These are phyloP conservation scores for Microctonus aethiopoides DNA, from an alignment of 2,888 invertebrate genomes.

Conservation along the genomic window DNA sequence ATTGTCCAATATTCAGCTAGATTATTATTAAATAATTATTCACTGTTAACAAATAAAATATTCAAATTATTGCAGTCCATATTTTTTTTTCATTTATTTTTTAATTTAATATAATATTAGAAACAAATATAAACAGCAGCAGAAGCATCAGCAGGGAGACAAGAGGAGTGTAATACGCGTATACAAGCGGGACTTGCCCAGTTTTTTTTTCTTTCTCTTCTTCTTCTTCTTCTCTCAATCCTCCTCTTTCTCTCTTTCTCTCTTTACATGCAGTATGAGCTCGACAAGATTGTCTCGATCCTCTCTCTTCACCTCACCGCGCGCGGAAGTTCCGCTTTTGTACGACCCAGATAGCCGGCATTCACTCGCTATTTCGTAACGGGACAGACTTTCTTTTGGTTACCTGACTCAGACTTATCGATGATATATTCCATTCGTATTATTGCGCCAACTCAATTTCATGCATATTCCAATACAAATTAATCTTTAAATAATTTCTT, in stretches of 20 bases:
- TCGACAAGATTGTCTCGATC: not conserved
- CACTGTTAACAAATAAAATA: no score
- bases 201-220: slow-evolving; percentile 1
- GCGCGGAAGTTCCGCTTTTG: slow-evolving; percentile 65
- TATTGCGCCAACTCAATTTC: slow-evolving; percentile 7
- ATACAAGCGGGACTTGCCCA: slow-evolving; percentile 7
- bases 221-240: no score
- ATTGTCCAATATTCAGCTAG: no score
- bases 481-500: not conserved
- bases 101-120: no score
- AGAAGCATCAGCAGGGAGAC: no score
- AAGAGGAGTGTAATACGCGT: no score
- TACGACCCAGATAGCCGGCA: slow-evolving; percentile 64
- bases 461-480: not conserved
- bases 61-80: no score
- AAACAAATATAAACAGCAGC: no score
- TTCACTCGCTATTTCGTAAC: slow-evolving; percentile 66
- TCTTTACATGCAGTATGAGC: no score
- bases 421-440: slow-evolving; percentile 12
- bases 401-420: slow-evolving; percentile 38
- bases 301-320: slow-evolving; percentile 31
- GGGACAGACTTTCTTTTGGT: slow-evolving; percentile 59
- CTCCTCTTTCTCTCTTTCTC: no score
- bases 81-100: no score
- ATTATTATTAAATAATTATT: no score